phyloP scores from a whole-genome alignment of 2,797 vertebrate genomes.

The Carduelis carduelis region DNA sequence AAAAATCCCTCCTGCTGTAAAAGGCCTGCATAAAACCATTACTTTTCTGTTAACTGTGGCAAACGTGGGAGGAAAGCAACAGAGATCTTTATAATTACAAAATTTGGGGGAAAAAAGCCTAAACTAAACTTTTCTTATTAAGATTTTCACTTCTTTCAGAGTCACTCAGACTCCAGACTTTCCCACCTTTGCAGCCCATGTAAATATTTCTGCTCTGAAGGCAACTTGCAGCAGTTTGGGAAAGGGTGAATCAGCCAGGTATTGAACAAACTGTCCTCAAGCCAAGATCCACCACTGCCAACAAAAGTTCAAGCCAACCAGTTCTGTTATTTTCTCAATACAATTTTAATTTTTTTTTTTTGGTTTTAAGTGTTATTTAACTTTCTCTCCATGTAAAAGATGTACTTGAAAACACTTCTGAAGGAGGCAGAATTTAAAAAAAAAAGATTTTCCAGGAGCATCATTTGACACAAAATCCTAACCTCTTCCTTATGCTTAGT shows the following conservation, averaged over 20 bases:
- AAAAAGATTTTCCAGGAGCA: neutral
- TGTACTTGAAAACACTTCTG: neutral
- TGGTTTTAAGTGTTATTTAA: neutral
- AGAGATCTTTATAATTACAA: neutral
- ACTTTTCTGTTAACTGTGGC: neutral
- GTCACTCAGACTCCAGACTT: neutral
- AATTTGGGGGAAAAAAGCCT: neutral
- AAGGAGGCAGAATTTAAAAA: neutral
- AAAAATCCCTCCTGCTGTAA: neutral
- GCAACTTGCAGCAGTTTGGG: neutral
- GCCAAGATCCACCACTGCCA: neutral
- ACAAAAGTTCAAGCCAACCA: neutral
- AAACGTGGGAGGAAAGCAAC: neutral
- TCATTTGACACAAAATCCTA: neutral
- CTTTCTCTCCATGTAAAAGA: neutral
- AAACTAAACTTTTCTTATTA: neutral
- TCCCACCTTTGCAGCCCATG: neutral
- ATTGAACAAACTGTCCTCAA: neutral
- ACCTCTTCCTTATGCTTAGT: neutral
- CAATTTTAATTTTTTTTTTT: too few species aligned
- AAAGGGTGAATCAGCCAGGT: neutral
- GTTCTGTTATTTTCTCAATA: neutral
- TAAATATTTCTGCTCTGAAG: neutral
- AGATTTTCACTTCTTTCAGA: neutral
- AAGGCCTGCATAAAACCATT: neutral